Evolutionary conservation across 2,888 invertebrate genomes (phyloP).

Genomic region (Eupithecia abbreviata): DNA sequence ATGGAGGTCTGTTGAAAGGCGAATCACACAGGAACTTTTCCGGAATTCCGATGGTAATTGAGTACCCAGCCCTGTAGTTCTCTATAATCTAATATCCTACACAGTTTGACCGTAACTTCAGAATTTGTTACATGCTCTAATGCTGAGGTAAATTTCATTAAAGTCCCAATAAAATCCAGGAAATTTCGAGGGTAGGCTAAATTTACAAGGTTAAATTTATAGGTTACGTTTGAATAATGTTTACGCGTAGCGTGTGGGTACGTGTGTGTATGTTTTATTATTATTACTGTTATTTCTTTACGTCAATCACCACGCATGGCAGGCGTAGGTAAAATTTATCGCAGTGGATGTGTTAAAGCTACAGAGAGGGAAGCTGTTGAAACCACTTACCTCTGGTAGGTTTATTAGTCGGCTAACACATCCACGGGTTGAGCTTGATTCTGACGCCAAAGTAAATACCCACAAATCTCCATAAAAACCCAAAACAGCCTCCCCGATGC

Average conservation of each 20-base stretch:
- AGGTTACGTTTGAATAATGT: background rate
- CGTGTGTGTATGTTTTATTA: background rate
- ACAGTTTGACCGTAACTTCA: background rate
- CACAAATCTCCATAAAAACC: too few relatives aligned
- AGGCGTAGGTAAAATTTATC: background rate
- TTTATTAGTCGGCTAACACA: too few relatives aligned
- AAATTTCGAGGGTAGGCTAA: background rate
- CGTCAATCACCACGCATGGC: background rate
- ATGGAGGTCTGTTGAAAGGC: background rate
- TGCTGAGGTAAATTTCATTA: background rate
- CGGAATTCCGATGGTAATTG: background rate
- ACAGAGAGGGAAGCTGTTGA: too few relatives aligned
- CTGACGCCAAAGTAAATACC: too few relatives aligned
- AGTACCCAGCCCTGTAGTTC: background rate
- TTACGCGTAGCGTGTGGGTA: background rate
- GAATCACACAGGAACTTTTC: background rate
- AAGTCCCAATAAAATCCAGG: background rate
- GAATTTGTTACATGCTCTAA: background rate
- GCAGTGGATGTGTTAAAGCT: background rate
- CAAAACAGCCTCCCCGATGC: too few relatives aligned
- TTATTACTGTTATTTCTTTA: background rate
- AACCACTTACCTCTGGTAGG: too few relatives aligned
- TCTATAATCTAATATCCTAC: background rate
- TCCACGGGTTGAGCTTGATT: too few relatives aligned
- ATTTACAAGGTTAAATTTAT: too few relatives aligned